Conservation (phyloP, 2,888 invertebrate species). For the Drosophila testacea region DNA sequence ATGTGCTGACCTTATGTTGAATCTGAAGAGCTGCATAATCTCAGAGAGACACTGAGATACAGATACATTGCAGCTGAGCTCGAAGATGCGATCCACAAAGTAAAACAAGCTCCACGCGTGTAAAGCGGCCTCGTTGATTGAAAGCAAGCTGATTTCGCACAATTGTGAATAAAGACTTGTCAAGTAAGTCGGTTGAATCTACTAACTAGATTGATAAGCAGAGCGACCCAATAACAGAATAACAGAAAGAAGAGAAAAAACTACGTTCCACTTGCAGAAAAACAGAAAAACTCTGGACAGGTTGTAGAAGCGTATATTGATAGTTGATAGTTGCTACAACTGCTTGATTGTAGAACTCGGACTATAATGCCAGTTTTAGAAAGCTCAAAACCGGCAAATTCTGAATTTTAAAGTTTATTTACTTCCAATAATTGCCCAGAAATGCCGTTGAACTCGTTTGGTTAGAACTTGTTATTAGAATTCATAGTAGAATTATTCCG, state of each 20-base stretch:
- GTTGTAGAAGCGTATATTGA: conserved; percentile 34
- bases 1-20: conserved; percentile 2
- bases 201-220: conserved; percentile 40
- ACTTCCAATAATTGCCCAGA: conserved; percentile 68
- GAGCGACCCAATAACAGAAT: conserved; percentile 12
- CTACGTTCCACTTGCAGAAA: conserved; percentile 30
- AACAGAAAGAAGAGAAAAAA: conserved; percentile 1
- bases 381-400: conserved; percentile 27
- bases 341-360: conserved; percentile 8
- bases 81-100: conserved; percentile 26
- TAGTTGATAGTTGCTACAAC: neutral
- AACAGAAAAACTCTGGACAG: conserved; percentile 21
- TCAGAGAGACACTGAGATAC: neutral
- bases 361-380: conserved; percentile 29
- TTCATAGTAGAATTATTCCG: conserved; percentile 43
- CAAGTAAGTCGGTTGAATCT: conserved; percentile 5
- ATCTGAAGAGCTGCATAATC: conserved; percentile 8
- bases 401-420: conserved; percentile 46
- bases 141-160: conserved; percentile 51
- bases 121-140: conserved; percentile 24
- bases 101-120: conserved; percentile 25
- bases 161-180: conserved; percentile 11
- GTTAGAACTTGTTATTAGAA: conserved; percentile 62
- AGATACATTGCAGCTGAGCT: neutral
- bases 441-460: conserved; percentile 78